A percentile compares a stretch with the other conserved stretches of the same genome.
Evolutionary conservation across 2,888 invertebrate genomes (phyloP).

Genomic region (Notodonta ziczac): DNA sequence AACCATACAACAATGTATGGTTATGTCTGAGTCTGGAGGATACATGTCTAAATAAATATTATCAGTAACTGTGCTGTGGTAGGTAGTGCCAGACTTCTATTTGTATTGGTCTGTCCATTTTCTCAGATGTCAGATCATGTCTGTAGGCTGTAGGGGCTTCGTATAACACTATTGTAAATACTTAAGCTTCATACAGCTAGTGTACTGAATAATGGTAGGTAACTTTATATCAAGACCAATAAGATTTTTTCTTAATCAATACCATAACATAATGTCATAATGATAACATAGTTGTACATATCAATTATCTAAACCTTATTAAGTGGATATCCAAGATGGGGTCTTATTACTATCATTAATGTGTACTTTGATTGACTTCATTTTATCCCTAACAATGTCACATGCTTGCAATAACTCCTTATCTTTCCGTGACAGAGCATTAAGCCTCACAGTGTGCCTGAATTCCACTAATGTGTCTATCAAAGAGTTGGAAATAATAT

Average conservation of each 20-base stretch:
- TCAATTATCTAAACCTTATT: conserved; percentile 38
- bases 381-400: conserved; percentile 87
- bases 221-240: not conserved
- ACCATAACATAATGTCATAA: not conserved
- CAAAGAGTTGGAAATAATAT: conserved; percentile 71
- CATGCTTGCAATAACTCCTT: conserved; percentile 86
- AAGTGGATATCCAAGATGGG: conserved; percentile 83
- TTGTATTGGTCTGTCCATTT: no score
- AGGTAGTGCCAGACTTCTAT: no score
- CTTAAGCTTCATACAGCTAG: no score
- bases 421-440: conserved; percentile 84
- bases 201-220: not conserved
- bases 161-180: not conserved
- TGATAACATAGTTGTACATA: conserved; percentile 4
- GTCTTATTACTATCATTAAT: conserved; percentile 88
- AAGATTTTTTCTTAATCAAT: not conserved
- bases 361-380: conserved; percentile 86
- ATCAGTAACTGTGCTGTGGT: no score
- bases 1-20: no score
- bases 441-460: conserved; percentile 84
- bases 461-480: conserved; percentile 87
- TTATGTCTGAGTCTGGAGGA: no score
- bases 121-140: no score
- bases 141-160: not conserved
- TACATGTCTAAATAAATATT: no score